phyloP scores from a whole-genome alignment of 2,888 invertebrate species.

The Caenorhabditis sp. region DNA sequence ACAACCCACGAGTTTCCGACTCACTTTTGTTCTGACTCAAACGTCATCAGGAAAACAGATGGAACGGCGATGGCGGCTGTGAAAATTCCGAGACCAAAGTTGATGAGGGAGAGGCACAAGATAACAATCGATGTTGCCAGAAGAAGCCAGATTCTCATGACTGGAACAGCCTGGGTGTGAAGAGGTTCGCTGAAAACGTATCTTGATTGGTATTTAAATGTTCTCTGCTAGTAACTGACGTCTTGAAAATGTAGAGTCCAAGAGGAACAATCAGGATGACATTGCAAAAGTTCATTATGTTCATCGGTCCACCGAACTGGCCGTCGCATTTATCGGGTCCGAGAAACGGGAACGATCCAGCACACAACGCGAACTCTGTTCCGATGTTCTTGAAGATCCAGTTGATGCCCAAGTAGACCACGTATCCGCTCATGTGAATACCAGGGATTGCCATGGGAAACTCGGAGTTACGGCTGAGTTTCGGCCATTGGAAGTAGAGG shows the following conservation, averaged over 20 bases:
- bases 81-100: constrained; percentile 73
- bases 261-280: constrained; percentile 12
- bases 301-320: constrained; percentile 17
- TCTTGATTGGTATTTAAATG: neutral
- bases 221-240: neutral
- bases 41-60: constrained; percentile 54
- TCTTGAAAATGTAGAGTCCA: constrained; percentile 12
- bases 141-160: constrained; percentile 42
- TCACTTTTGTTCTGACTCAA: constrained; percentile 46
- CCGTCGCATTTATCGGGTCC: constrained; percentile 39
- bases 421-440: neutral
- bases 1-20: constrained; percentile 26
- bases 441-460: neutral
- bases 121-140: constrained; percentile 70
- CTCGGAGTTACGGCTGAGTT: neutral
- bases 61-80: constrained; percentile 58
- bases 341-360: constrained; percentile 21
- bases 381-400: constrained; percentile 34
- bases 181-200: constrained; percentile 27
- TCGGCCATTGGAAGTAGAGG: constrained; percentile 69
- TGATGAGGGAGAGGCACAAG: constrained; percentile 71
- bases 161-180: constrained; percentile 20
- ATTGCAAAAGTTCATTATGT: constrained; percentile 7
- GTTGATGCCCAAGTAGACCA: constrained; percentile 4
- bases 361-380: constrained; percentile 19